A percentile compares a stretch with the other conserved stretches of the same genome.
phyloP scores from a whole-genome alignment of 2,888 invertebrate genomes.

The Caenorhabditis sp. region DNA sequence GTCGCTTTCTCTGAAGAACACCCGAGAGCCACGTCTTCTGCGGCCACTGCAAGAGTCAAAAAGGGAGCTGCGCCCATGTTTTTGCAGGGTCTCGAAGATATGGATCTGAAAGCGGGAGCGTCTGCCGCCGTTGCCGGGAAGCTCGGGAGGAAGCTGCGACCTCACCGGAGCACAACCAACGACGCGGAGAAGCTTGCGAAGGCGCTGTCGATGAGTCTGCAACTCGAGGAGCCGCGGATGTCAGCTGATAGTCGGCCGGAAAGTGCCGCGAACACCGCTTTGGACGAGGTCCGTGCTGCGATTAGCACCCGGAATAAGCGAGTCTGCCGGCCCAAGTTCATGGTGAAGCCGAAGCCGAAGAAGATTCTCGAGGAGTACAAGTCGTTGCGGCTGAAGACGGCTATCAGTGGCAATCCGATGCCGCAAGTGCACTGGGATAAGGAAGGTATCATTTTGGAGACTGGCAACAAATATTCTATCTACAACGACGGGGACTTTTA shows the following conservation, averaged over 20 bases:
- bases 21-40: constrained; percentile 53
- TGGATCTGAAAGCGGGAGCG: constrained; percentile 77
- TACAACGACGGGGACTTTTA: constrained; percentile 79
- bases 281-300: constrained; percentile 75
- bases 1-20: constrained; percentile 66
- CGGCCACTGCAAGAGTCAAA: constrained; percentile 57
- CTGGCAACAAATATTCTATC: constrained; percentile 79
- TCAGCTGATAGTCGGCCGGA: constrained; percentile 51
- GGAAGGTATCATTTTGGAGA: constrained; percentile 76
- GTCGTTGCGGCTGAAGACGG: constrained; percentile 77
- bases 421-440: constrained; percentile 76
- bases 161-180: constrained; percentile 53
- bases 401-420: constrained; percentile 77
- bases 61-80: constrained; percentile 75
- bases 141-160: constrained; percentile 66
- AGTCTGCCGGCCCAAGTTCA: constrained; percentile 76
- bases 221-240: constrained; percentile 42
- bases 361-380: constrained; percentile 78
- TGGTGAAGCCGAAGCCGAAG: constrained; percentile 75
- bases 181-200: constrained; percentile 55
- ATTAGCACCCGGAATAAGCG: constrained; percentile 71
- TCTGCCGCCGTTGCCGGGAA: constrained; percentile 77
- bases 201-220: constrained; percentile 33
- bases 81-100: constrained; percentile 76
- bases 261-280: constrained; percentile 45